Conservation (phyloP, 2,888 invertebrate species). For the Eurytoma adleriae region DNA sequence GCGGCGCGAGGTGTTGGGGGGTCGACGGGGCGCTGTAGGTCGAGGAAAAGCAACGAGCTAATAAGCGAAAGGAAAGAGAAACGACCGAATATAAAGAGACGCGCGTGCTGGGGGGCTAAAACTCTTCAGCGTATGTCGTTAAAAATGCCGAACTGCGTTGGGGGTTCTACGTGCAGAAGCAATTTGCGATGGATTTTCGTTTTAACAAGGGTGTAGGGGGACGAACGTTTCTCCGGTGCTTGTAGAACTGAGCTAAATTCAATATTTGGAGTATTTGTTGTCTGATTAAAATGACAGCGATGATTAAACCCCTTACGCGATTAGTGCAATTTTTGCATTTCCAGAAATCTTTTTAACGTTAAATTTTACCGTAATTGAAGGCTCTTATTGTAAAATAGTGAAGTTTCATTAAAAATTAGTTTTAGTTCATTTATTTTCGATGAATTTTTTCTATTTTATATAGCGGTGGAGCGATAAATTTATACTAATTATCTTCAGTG, state of each 20-base stretch:
- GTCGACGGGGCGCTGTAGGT: background rate
- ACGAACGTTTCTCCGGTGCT: background rate
- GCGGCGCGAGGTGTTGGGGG: background rate
- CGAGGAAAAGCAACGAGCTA: conserved; percentile 10
- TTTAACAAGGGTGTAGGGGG: background rate
- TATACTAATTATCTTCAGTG: no score
- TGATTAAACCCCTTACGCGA: background rate
- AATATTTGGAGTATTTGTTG: background rate
- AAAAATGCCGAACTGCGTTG: background rate
- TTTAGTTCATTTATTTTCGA: no score
- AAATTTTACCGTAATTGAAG: no score
- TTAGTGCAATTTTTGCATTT: no score
- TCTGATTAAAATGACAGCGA: no score
- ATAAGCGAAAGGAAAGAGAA: background rate
- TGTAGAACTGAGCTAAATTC: background rate
- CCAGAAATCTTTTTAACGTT: no score
- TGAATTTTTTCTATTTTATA: no score
- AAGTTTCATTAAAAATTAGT: no score
- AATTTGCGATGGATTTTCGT: conserved; percentile 25
- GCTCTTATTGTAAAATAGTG: no score
- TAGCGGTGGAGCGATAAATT: no score
- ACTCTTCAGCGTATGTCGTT: conserved; percentile 4
- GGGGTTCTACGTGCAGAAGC: conserved; percentile 3
- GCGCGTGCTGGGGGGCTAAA: background rate
- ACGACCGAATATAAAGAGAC: conserved; percentile 6